These are phyloP conservation scores for Diplodus puntazzo DNA, from an alignment of 2,797 vertebrate genomes.

Conservation along the genomic window DNA sequence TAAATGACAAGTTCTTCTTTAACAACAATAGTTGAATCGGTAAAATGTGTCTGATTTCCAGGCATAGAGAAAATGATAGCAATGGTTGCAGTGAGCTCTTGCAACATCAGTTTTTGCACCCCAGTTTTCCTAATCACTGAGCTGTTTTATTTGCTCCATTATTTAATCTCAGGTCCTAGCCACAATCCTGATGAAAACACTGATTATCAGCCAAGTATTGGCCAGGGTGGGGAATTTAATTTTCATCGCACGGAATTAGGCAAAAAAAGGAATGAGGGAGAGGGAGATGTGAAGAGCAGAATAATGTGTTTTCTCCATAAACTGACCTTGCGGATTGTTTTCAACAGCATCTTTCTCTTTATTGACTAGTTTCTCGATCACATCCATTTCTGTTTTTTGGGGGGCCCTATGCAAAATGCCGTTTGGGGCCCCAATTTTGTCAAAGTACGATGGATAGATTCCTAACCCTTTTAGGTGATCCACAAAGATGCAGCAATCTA, in stretches of 20 bases:
- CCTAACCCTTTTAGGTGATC: no score
- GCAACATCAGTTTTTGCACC: constrained; percentile 24
- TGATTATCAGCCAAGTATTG: constrained; percentile 55
- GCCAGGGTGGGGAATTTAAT: constrained; percentile 41
- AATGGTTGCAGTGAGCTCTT: constrained; percentile 29
- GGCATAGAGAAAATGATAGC: constrained; percentile 17
- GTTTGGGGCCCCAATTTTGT: no score
- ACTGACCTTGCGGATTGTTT: constrained; percentile 24
- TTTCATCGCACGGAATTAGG: constrained; percentile 33
- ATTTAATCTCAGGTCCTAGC: constrained; percentile 60
- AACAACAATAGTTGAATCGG: constrained; percentile 18
- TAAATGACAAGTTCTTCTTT: constrained; percentile 9
- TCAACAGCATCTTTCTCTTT: constrained; percentile 44
- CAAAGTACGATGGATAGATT: no score
- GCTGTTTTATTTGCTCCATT: constrained; percentile 68
- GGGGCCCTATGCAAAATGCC: no score
- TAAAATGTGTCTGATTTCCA: constrained; percentile 26
- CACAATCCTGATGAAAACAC: constrained; percentile 68
- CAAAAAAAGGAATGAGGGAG: constrained; percentile 14
- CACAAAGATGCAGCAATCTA: no score
- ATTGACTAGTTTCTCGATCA: constrained; percentile 52
- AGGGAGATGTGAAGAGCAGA: not conserved
- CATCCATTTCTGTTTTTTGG: not conserved
- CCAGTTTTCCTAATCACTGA: constrained; percentile 67
- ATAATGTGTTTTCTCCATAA: constrained; percentile 8